Conservation (phyloP, 2,113 vertebrate species). For the Siniperca chuatsi region DNA sequence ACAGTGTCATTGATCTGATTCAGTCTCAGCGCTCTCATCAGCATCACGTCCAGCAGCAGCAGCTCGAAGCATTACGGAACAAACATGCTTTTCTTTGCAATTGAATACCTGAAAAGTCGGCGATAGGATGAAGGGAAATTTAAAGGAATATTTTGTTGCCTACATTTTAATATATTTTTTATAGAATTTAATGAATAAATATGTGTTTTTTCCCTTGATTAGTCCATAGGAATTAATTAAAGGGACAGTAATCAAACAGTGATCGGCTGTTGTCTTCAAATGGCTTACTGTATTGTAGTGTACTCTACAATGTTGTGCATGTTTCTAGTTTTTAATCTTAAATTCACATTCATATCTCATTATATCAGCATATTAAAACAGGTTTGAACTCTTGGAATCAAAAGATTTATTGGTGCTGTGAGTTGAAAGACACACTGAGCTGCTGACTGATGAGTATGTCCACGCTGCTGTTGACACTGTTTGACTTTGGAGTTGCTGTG, state of each 20-base stretch:
- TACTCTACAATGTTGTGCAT: neutral
- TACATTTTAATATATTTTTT: neutral
- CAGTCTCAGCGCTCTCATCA: neutral
- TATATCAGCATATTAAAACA: neutral
- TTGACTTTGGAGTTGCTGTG: slow-evolving; percentile 41
- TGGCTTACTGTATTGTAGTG: neutral
- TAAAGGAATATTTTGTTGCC: neutral
- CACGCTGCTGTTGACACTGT: slow-evolving; percentile 36
- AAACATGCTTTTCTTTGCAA: neutral
- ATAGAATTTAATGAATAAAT: neutral
- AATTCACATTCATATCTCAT: neutral
- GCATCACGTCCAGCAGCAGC: neutral
- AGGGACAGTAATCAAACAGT: too few species aligned
- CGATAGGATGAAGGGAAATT: neutral
- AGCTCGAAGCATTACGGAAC: neutral
- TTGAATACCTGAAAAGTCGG: neutral
- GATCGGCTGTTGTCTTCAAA: neutral
- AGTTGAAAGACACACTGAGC: neutral
- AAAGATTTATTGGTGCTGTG: neutral
- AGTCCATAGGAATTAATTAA: neutral
- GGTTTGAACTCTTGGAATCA: neutral
- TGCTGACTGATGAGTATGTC: slow-evolving; percentile 35
- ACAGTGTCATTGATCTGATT: neutral
- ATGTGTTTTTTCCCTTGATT: neutral
- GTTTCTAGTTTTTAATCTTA: neutral